phyloP scores from a whole-genome alignment of 2,888 invertebrate genomes.

The Caenorhabditis sinica region DNA sequence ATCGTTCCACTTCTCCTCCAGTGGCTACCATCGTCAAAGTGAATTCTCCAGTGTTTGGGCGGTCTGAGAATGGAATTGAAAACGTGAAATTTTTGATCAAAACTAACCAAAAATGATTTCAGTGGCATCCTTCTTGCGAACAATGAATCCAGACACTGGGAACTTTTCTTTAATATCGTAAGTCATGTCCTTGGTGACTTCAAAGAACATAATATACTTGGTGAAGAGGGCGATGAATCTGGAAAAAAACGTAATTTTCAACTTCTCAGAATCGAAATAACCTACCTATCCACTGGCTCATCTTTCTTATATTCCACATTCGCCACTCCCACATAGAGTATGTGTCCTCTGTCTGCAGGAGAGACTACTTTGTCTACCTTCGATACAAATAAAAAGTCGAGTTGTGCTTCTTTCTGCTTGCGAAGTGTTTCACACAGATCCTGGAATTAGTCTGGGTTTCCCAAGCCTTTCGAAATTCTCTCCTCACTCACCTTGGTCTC shows the following conservation, averaged over 20 bases:
- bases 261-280: not conserved
- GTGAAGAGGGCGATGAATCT: slow-evolving; percentile 95
- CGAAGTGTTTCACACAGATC: slow-evolving; percentile 92
- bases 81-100: not conserved
- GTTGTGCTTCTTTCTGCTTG: slow-evolving; percentile 95
- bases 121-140: slow-evolving; percentile 38
- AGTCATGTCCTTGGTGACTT: slow-evolving; percentile 93
- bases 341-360: slow-evolving; percentile 87
- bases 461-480: not conserved
- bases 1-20: slow-evolving; percentile 69
- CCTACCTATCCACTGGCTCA: slow-evolving; percentile 84
- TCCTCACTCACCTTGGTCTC: slow-evolving; percentile 91
- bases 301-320: slow-evolving; percentile 88
- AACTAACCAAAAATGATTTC: slow-evolving; percentile 51
- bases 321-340: slow-evolving; percentile 86
- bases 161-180: slow-evolving; percentile 86
- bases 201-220: slow-evolving; percentile 91
- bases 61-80: slow-evolving; percentile 10
- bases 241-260: slow-evolving; percentile 53
- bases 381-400: slow-evolving; percentile 93
- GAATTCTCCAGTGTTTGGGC: slow-evolving; percentile 44
- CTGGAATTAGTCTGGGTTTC: slow-evolving; percentile 85
- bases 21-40: slow-evolving; percentile 36
- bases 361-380: slow-evolving; percentile 95
- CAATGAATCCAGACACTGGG: slow-evolving; percentile 42